phyloP scores from a whole-genome alignment of 2,888 invertebrate genomes.

The Drosophila leonis region DNA sequence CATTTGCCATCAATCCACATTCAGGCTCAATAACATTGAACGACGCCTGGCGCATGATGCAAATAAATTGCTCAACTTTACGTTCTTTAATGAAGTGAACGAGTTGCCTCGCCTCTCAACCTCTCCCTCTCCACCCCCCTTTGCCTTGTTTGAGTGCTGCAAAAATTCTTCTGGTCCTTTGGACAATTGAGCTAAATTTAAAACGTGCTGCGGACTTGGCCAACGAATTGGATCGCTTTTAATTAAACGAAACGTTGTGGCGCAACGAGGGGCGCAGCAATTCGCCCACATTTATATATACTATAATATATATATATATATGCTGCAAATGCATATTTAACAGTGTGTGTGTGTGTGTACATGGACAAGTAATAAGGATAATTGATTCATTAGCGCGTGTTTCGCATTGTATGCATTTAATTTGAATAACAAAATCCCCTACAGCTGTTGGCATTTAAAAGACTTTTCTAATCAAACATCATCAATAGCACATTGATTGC shows the following conservation, averaged over 20 bases:
- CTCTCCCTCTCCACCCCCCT: constrained; percentile 5
- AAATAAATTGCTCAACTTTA: constrained; percentile 74
- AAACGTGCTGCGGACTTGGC: constrained; percentile 61
- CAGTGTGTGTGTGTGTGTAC: constrained; percentile 29
- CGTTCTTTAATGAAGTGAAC: constrained; percentile 69
- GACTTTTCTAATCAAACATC: constrained; percentile 63
- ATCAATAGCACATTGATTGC: constrained; percentile 61
- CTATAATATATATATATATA: constrained; percentile 13
- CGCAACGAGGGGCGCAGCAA: not conserved
- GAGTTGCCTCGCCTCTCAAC: not conserved
- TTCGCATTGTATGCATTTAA: constrained; percentile 65
- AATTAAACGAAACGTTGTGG: constrained; percentile 61
- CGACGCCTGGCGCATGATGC: constrained; percentile 57
- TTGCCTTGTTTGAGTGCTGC: constrained; percentile 12
- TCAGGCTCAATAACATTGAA: constrained; percentile 54
- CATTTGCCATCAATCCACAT: constrained; percentile 53
- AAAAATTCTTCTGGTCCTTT: constrained; percentile 19
- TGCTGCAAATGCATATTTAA: constrained; percentile 45
- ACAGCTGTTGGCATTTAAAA: constrained; percentile 34
- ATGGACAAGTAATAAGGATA: constrained; percentile 65
- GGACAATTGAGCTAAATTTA: constrained; percentile 65
- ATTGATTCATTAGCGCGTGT: constrained; percentile 76
- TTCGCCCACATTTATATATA: constrained; percentile 16
- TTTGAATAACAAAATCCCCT: constrained; percentile 51
- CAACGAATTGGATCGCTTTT: constrained; percentile 56